Conservation (phyloP, 2,113 vertebrate species). For the Crypturellus undulatus region DNA sequence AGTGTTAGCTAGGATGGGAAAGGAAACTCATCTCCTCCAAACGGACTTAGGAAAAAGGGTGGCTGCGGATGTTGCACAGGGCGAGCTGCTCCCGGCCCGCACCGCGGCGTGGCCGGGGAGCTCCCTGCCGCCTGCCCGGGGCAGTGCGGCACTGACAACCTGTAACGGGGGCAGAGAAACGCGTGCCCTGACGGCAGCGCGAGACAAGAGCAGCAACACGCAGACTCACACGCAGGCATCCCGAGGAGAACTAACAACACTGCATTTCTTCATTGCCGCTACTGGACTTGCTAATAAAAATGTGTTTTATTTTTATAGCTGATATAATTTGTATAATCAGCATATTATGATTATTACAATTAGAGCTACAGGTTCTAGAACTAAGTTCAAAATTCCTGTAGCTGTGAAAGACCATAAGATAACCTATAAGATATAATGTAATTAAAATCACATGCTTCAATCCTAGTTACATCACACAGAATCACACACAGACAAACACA, state of each 20-base stretch:
- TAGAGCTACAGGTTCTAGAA: neutral
- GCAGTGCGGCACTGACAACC: conserved; percentile 84
- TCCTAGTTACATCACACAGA: neutral
- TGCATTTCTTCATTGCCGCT: neutral
- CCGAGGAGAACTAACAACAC: conserved; percentile 84
- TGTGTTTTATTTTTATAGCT: neutral
- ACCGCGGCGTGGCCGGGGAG: conserved; percentile 69
- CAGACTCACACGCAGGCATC: conserved; percentile 61
- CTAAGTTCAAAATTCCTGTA: conserved; percentile 21
- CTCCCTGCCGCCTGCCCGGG: conserved; percentile 78
- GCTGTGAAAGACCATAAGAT: neutral
- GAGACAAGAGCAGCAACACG: conserved; percentile 9
- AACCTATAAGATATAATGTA: neutral
- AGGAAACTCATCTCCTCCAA: conserved; percentile 82
- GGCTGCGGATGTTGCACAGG: conserved; percentile 78
- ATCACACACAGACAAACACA: neutral
- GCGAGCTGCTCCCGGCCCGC: conserved; percentile 78
- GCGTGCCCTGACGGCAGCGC: neutral
- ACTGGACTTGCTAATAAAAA: conserved; percentile 9
- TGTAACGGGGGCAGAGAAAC: conserved; percentile 22
- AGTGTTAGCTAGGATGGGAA: conserved; percentile 81
- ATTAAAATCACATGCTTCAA: neutral
- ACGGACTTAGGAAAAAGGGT: conserved; percentile 81
- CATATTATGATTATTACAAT: conserved; percentile 14
- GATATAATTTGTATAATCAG: neutral